Evolutionary conservation across 1,140 invertebrate species (phyloP), one percentile per base, ranked within the genome.

Genomic region (Drosophila aff.): DNA sequence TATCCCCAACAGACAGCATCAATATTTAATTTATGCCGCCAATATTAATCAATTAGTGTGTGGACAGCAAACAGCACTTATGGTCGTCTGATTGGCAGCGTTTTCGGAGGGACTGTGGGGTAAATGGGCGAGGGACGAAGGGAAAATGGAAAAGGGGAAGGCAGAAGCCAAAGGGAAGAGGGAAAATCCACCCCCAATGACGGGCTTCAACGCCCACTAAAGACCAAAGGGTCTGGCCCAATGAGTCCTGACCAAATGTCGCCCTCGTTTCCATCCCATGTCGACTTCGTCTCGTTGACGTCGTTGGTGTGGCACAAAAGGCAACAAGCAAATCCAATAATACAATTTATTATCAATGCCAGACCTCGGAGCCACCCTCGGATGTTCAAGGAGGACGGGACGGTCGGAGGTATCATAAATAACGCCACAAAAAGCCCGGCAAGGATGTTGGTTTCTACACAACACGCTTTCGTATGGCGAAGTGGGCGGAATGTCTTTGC

Each of bases 321-420:
- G 79, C 83, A 86, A 82, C 82, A 87, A 83, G 72, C 83, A 87
- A 87, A 89, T 87, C 81, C 84, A 89, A 87, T 89, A 89, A 89
- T 79, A 81, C 63, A 89, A 89, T 90, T 90, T 90, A 89, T 90
- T 89, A 79, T 90, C 81, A 90, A 90, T 81, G 81, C 50, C 85
- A 83, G 59, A 57, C 43, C 44, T 44, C 49, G 55, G 46, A 81
- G 18, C 61, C 74, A 81, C 68, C 82, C 79, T 40, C 49, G 33
- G 33, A 66, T 52, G 61, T 46, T 40, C 33, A 28, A 41, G 58
- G 58, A 43, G 26, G 49, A 31, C 55, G 46, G 44, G 50, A 3
- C 21, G 43, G 31, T 9, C 46, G 64, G 73, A 26, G 72, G 57
- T 36, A 47, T 63, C 76, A 89, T 87, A 87, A 87, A 83, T 87